Evolutionary conservation across 2,888 invertebrate genomes (phyloP), one percentile per base, ranked within the genome.

Genomic region (Chydorus sphaericus): DNA sequence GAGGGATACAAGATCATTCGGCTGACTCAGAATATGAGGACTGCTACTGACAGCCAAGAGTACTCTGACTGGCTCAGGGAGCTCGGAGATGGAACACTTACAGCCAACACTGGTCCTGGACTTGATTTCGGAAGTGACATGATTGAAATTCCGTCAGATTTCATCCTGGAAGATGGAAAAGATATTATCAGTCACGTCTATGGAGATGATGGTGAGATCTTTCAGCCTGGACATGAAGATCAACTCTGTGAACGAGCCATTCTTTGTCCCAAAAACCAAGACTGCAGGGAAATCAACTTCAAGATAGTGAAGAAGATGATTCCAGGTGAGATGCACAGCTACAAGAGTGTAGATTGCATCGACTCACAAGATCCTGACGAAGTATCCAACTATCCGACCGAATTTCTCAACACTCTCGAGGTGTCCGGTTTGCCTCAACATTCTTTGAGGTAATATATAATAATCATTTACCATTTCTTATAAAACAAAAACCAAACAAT

Each of bases 341-440:
- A 59, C 33, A 36, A 14, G 8, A 61, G 61, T 31, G 18, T 54
- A 16, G 61, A 62, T 48, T 18, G 18, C 16, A 50, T 20, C 18
- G 53, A 33, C 5, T 23, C 33, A 18, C 54, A 60, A 4, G 48
- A 52, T 18, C 49, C 48, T 23, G 50, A 55, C 11, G 58, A 54
- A 10, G 39, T 16, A 11, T 5, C n/a, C 3, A 57, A 57, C 6
- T 59, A 52, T 48, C 61, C 62, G 3, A 38, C 38, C 0, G 61
- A 62, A 56, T 61, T 58, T 50, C 55, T 62, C 1, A 57, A 62
- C 36, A 48, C 53, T 3, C 16, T 59, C n/a, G 60, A 58, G 3
- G 62, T 60, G 18, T 55, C 56, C 30, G 62, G 61, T 18, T 10
- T 62, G 8, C 59, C 62, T 8, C 58, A 56, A 3, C 59, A 61